A percentile compares a stretch with the other conserved stretches of the same genome.
Evolutionary conservation across 2,113 vertebrate species (phyloP).

Genomic region (Brachypodius melanocephalos): DNA sequence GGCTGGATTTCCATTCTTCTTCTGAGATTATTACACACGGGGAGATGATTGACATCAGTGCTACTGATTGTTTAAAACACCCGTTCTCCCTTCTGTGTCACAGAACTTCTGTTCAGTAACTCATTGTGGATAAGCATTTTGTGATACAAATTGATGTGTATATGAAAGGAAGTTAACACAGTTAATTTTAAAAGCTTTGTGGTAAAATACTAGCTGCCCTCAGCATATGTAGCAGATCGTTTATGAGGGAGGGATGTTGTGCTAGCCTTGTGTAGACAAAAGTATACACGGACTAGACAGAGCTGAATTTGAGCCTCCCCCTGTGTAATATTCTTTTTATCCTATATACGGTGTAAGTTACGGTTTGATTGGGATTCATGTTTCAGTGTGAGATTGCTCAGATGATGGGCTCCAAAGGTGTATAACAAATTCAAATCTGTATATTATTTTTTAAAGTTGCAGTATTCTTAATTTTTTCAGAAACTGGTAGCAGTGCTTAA

Average conservation of each 20-base stretch:
- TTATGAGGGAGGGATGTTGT: slow-evolving; percentile 21
- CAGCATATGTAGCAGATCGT: neutral
- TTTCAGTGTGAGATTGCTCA: slow-evolving; percentile 47
- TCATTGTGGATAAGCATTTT: slow-evolving; percentile 13
- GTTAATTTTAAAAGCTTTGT: neutral
- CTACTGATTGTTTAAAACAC: slow-evolving; percentile 27
- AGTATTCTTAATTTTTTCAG: slow-evolving; percentile 62
- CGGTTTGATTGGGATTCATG: slow-evolving; percentile 2
- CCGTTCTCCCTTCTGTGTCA: neutral
- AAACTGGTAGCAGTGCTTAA: neutral
- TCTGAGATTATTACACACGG: slow-evolving; percentile 78
- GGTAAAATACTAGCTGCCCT: neutral
- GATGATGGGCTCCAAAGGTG: slow-evolving; percentile 25
- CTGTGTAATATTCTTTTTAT: slow-evolving; percentile 80
- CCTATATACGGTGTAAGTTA: slow-evolving; percentile 75
- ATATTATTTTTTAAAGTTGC: slow-evolving; percentile 74
- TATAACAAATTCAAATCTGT: slow-evolving; percentile 24
- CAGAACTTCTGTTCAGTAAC: neutral
- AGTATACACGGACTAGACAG: neutral
- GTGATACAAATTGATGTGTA: neutral
- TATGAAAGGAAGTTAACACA: neutral
- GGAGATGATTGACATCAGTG: slow-evolving; percentile 59
- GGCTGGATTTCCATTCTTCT: slow-evolving; percentile 79
- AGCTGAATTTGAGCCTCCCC: slow-evolving; percentile 64
- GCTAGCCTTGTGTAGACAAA: neutral